These are phyloP conservation scores for Zonitis immaculata DNA, from an alignment of 2,888 invertebrate species.

Conservation along the genomic window DNA sequence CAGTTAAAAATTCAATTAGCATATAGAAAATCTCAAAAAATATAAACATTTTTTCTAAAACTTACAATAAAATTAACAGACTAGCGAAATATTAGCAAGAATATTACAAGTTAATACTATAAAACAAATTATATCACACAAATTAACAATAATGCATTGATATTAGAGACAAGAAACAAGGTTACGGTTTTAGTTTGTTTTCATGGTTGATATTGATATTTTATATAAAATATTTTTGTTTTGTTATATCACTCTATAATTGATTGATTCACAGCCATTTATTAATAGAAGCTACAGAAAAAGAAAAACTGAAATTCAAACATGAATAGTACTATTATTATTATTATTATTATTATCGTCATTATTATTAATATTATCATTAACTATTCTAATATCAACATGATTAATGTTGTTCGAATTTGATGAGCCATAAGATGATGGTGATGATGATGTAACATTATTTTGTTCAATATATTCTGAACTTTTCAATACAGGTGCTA, in stretches of 20 bases:
- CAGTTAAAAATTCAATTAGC: too few relatives aligned
- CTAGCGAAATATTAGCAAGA: not conserved
- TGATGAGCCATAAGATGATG: slow-evolving; percentile 45
- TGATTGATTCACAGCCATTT: slow-evolving; percentile 35
- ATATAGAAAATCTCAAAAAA: not conserved
- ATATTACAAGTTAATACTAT: not conserved
- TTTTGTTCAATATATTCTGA: slow-evolving; percentile 46
- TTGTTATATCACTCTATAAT: slow-evolving; percentile 6
- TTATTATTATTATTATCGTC: too few relatives aligned
- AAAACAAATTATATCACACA: not conserved
- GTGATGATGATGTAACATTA: slow-evolving; percentile 33
- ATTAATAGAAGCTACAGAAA: slow-evolving; percentile 19
- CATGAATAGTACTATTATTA: too few relatives aligned
- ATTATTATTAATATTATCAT: slow-evolving; percentile 34
- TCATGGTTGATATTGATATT: too few relatives aligned
- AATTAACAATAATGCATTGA: too few relatives aligned
- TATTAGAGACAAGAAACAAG: too few relatives aligned
- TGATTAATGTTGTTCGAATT: slow-evolving; percentile 21
- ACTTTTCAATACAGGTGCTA: slow-evolving; percentile 56
- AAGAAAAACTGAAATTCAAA: slow-evolving; percentile 7
- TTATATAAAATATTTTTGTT: not conserved
- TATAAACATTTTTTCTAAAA: not conserved
- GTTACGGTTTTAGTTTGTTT: too few relatives aligned
- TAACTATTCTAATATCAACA: slow-evolving; percentile 22
- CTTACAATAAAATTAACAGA: not conserved